Percentiles rank a stretch among this genome's conserved stretches.
Evolutionary conservation across 2,888 invertebrate species (phyloP).

Genomic region (Caenorhabditis sp.): DNA sequence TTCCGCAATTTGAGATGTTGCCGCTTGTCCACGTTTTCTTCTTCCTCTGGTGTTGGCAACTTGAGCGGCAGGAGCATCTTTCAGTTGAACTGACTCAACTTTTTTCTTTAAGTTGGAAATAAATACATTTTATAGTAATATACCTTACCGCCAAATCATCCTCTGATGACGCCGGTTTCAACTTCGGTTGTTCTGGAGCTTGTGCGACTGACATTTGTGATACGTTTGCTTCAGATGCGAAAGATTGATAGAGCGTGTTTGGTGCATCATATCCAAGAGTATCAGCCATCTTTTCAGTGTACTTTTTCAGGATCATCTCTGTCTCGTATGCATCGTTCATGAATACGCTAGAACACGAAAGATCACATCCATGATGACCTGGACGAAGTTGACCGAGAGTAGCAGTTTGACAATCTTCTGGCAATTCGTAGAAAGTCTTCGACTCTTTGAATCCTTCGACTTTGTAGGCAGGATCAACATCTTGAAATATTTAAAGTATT

Average conservation of each 20-base stretch:
- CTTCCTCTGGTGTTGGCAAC: neutral
- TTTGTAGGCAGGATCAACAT: neutral
- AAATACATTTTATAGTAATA: too few species aligned
- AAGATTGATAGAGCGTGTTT: conserved; percentile 14
- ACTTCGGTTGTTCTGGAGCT: neutral
- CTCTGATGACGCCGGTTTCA: neutral
- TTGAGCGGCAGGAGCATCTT: neutral
- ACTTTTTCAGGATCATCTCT: conserved; percentile 1
- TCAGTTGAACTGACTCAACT: neutral
- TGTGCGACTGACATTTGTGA: neutral
- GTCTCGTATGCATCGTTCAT: conserved; percentile 14
- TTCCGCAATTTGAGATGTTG: neutral
- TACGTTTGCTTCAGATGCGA: neutral
- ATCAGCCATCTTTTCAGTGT: conserved; percentile 15
- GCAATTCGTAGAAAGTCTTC: conserved; percentile 3
- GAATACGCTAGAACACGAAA: conserved; percentile 12
- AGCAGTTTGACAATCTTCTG: conserved; percentile 8
- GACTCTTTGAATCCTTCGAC: conserved; percentile 11
- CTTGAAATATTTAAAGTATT: neutral
- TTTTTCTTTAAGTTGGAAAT: neutral
- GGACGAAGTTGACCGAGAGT: conserved; percentile 17
- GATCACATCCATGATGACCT: conserved; percentile 14
- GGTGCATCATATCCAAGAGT: conserved; percentile 5
- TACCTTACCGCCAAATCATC: neutral
- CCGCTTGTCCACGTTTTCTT: neutral